A percentile compares a stretch with the other conserved stretches of the same genome.
These are phyloP conservation scores for Nephrocerus scutellatus DNA, from an alignment of 2,888 invertebrate genomes.

Conservation along the genomic window DNA sequence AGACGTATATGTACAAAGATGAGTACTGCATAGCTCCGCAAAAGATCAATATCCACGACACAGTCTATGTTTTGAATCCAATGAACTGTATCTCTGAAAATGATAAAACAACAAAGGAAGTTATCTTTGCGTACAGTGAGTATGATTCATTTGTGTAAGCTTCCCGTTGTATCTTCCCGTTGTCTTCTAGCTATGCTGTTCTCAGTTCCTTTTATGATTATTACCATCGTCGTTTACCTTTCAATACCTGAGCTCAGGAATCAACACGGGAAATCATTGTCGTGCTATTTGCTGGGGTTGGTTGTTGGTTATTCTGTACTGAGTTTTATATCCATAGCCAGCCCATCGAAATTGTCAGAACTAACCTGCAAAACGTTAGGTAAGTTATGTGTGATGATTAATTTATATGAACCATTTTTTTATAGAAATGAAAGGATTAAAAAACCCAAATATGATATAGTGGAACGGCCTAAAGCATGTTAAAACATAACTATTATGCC, in stretches of 20 bases:
- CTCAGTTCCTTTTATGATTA: slow-evolving; percentile 65
- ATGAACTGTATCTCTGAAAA: slow-evolving; percentile 34
- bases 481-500: no score
- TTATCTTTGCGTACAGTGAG: slow-evolving; percentile 39
- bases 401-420: no score
- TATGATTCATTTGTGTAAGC: background rate
- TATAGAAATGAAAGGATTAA: no score
- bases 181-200: slow-evolving; percentile 56
- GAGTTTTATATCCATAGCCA: slow-evolving; percentile 32
- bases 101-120: slow-evolving; percentile 29
- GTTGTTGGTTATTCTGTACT: slow-evolving; percentile 58
- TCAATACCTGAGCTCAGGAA: slow-evolving; percentile 65
- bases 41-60: slow-evolving; percentile 26
- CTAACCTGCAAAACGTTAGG: slow-evolving; percentile 32
- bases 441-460: no score
- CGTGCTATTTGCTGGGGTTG: slow-evolving; percentile 65
- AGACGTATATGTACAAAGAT: slow-evolving; percentile 27
- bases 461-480: no score
- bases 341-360: slow-evolving; percentile 19
- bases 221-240: slow-evolving; percentile 66
- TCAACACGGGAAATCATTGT: slow-evolving; percentile 68
- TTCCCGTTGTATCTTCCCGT: background rate
- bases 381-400: no score
- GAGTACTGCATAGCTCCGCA: slow-evolving; percentile 38
- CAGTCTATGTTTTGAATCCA: slow-evolving; percentile 33